Evolutionary conservation across 2,888 invertebrate genomes (phyloP).

Genomic region (Acanthosepion esculentum): DNA sequence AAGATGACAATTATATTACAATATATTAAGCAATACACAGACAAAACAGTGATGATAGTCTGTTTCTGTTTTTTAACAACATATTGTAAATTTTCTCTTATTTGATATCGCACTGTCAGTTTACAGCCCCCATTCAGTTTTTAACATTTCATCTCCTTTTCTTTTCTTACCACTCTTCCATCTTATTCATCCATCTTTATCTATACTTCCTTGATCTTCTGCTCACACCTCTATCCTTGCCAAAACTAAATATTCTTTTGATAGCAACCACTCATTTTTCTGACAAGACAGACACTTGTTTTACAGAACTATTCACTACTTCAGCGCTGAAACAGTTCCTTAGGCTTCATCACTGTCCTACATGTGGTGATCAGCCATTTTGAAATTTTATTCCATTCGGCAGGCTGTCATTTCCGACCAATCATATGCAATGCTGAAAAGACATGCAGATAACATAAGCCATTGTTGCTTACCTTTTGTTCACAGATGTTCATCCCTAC

Average conservation of each 20-base stretch:
- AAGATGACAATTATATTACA: no score
- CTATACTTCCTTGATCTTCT: not conserved
- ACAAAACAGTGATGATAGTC: no score
- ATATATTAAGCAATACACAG: no score
- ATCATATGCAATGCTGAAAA: conserved; percentile 10
- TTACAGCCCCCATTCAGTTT: no score
- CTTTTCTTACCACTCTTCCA: not conserved
- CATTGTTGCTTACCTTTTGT: conserved; percentile 18
- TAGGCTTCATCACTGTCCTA: not conserved
- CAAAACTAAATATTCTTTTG: not conserved
- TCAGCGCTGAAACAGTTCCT: conserved; percentile 33
- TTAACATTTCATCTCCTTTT: not conserved
- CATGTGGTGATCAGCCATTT: not conserved
- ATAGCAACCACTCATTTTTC: no score
- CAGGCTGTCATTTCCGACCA: conserved; percentile 17
- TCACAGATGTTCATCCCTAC: not conserved
- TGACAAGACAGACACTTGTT: not conserved
- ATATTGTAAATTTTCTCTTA: no score
- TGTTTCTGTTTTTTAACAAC: no score
- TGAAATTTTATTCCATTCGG: not conserved
- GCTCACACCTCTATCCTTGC: not conserved
- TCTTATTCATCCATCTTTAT: not conserved
- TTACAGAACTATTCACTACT: not conserved
- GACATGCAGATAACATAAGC: not conserved
- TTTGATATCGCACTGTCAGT: no score